Base-by-base conservation (phyloP, 2,888 invertebrate genomes). In the Agriopis leucophaearia region DNA sequence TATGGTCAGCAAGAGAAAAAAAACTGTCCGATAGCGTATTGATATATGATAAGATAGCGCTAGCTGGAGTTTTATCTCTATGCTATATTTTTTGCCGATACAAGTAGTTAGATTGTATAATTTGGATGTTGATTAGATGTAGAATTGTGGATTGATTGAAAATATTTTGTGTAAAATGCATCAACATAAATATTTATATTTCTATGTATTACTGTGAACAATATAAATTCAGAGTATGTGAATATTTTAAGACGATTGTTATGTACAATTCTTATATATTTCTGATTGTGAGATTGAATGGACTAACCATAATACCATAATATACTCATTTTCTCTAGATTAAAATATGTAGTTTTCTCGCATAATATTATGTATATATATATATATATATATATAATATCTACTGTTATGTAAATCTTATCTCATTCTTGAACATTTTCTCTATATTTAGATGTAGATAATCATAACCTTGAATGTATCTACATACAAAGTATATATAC, bases 71-170 rank as follows among this genome's bases (percentile, higher is more conserved):
- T 9, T n/a, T n/a, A n/a, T n/a, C 45, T 38, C 12, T 27, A 47
- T 63, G 42, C 58, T 54, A 57, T 59, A 58, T 63, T 54, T 54
- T 35, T 35, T 63, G 63, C 44, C 62, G 15, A 18, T 47, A 16
- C 35, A 18, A 38, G 69, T 68, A 68, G 64, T 52, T 66, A 62
- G 35, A 55, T 40, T 16, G 56, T 42, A 56, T 56, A 63, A 51
- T 62, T 54, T 54, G 27, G 48, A n/a, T 55, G 52, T 66, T 60
- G 60, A 47, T 38, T 63, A 66, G 48, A 56, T 60, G 62, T 70
- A 70, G 63, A 60, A 42, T 57, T 35, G 45, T 64, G 27, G 56
- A 52, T 58, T 58, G 40, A 59, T 54, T 63, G 62, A 47, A 42
- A 9, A 62, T 59, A 62, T 62, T 61, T 62, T 58, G 47, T 62